Evolutionary conservation across 2,797 vertebrate species (phyloP).

Genomic region (Centroberyx gerrardi): DNA sequence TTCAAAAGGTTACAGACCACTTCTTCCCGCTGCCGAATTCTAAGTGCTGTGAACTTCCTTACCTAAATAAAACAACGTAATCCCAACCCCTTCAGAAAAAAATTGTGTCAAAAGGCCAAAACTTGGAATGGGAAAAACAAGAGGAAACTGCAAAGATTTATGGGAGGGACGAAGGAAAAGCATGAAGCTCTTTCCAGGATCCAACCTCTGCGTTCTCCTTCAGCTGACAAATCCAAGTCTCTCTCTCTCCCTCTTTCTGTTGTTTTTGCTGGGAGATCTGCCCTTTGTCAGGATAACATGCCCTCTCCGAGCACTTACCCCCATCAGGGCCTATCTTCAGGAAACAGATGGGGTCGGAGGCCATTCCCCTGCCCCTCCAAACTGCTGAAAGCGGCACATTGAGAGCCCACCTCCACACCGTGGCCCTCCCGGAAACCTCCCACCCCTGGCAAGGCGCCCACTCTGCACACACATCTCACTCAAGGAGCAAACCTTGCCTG

Average conservation of each 20-base stretch:
- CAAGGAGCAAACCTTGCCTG: constrained; percentile 84
- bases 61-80: constrained; percentile 90
- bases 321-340: constrained; percentile 97
- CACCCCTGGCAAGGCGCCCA: constrained; percentile 92
- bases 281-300: constrained; percentile 87
- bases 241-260: constrained; percentile 66
- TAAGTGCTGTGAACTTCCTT: constrained; percentile 92
- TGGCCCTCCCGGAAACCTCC: constrained; percentile 93
- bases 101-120: constrained; percentile 88
- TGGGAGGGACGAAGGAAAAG: constrained; percentile 86
- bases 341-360: constrained; percentile 98
- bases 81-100: constrained; percentile 88
- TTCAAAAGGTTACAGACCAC: constrained; percentile 95
- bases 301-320: constrained; percentile 89
- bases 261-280: constrained; percentile 84
- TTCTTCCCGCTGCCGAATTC: constrained; percentile 91
- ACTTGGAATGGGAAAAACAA: constrained; percentile 95
- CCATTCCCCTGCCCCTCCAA: constrained; percentile 96
- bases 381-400: constrained; percentile 96
- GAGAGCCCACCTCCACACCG: constrained; percentile 91
- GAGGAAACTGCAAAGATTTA: constrained; percentile 93
- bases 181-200: constrained; percentile 83
- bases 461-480: constrained; percentile 87
- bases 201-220: constrained; percentile 78
- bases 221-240: constrained; percentile 80